A percentile compares a stretch with the other conserved stretches of the same genome.
Evolutionary conservation across 2,113 vertebrate species (phyloP).

Genomic region (Syngnathus floridae): DNA sequence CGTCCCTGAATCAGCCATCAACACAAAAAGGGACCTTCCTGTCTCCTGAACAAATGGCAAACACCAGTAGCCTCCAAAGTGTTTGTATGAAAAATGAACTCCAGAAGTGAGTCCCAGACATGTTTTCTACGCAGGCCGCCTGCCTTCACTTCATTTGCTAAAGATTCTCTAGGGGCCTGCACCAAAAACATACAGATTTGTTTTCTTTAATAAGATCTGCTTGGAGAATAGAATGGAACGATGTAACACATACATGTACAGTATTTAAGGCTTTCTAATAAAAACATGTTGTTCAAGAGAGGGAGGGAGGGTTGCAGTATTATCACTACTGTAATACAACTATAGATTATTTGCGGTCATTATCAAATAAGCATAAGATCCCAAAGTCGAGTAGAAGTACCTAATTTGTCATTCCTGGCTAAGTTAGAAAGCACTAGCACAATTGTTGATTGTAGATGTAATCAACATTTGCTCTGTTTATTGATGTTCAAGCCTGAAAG

Average conservation of each 20-base stretch:
- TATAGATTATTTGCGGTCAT: not conserved
- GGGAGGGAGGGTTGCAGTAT: not conserved
- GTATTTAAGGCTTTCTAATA: slow-evolving; percentile 28
- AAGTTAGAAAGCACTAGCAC: no score
- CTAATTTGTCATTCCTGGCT: not conserved
- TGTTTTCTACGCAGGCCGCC: slow-evolving; percentile 37
- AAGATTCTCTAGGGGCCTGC: slow-evolving; percentile 45
- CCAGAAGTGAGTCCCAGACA: slow-evolving; percentile 35
- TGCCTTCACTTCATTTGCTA: slow-evolving; percentile 27
- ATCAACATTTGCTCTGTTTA: no score
- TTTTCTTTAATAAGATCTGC: slow-evolving; percentile 72
- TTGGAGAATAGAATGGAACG: slow-evolving; percentile 54
- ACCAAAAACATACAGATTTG: slow-evolving; percentile 61
- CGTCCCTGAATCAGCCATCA: slow-evolving; percentile 54
- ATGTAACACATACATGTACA: slow-evolving; percentile 36
- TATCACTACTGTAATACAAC: not conserved
- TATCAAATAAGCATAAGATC: not conserved
- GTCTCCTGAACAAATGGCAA: slow-evolving; percentile 53
- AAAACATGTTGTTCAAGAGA: not conserved
- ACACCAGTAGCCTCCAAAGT: slow-evolving; percentile 60
- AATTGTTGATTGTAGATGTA: no score
- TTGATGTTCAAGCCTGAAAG: not conserved
- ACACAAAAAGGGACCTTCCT: slow-evolving; percentile 57
- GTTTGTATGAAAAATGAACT: slow-evolving; percentile 60
- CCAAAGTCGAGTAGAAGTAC: not conserved